Base-by-base conservation (phyloP, 2,113 vertebrate genomes). In the Dolichallabes microphthalmus region DNA sequence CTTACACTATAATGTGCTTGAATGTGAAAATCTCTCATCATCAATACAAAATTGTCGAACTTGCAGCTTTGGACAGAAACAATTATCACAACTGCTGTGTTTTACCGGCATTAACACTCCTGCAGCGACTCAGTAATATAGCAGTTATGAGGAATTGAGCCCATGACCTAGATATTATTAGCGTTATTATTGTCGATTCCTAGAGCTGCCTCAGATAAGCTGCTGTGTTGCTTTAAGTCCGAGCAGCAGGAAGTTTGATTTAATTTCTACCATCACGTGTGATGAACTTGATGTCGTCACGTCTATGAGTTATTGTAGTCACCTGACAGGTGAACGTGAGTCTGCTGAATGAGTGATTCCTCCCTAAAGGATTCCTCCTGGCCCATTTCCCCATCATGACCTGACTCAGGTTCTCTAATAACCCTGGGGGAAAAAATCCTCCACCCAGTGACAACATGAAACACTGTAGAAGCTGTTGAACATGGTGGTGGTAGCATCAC, bases 331-430 rank as follows among this genome's bases (percentile, higher is more conserved):
- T 75, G 69, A 63, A 80, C 7, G 68, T 11, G 32, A 39, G 32
- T 71, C 68, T 71, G 39, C 11, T 3, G 19, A 71, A 39, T 52
- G 77, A 75, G 75, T 50, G 83, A 84, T 82, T 86, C 57, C 73
- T 86, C 82, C 73, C 79, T 19, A 32, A 81, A 82, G 87, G 52
- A 85, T 32, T 55, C 63, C 61, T 63, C 79, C 79, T 86, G 88
- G 85, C 73, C 88, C 88, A 85, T 86, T 88, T 86, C 63, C 35
- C 69, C 71, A n/a, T 25, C 52, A 76, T 10, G 76, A 63, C 52
- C 77, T 8, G 17, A 77, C 74, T 68, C 81, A 14, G 52, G 66
- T 80, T 84, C 60, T 71, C 19, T 71, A 71, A 45, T 45, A 73
- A 73, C 69, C 69, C 11, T 39, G n/a, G 32, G 32, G 69, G 32